Conservation (phyloP, 2,113 vertebrate genomes). For the Cochlearius cochlearius region DNA sequence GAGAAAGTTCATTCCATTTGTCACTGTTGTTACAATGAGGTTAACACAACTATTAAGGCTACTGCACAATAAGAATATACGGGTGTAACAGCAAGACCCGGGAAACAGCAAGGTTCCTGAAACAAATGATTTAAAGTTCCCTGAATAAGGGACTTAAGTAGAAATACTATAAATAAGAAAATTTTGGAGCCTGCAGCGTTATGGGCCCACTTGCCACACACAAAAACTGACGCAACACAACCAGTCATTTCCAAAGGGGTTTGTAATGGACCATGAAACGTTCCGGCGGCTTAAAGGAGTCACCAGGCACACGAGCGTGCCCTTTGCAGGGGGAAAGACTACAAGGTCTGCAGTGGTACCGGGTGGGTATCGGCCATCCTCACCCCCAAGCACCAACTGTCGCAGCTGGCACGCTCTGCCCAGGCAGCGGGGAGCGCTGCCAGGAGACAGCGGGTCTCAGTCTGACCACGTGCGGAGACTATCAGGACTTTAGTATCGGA, state of each 20-base stretch:
- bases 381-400: neutral
- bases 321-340: neutral
- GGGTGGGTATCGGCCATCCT: neutral
- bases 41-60: slow-evolving; percentile 60
- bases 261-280: slow-evolving; percentile 53
- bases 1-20: slow-evolving; percentile 23
- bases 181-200: slow-evolving; percentile 33
- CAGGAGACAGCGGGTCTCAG: neutral
- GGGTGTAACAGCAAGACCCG: slow-evolving; percentile 43
- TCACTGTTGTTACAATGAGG: slow-evolving; percentile 54
- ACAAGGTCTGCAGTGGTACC: neutral
- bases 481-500: neutral
- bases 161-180: slow-evolving; percentile 60
- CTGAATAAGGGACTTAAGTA: slow-evolving; percentile 20
- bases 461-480: neutral
- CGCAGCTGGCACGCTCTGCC: neutral
- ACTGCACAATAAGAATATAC: slow-evolving; percentile 59
- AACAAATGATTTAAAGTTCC: neutral
- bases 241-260: slow-evolving; percentile 47
- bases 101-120: slow-evolving; percentile 21
- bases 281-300: neutral
- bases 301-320: neutral
- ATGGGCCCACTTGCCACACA: slow-evolving; percentile 34
- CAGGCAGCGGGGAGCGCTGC: neutral
- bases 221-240: slow-evolving; percentile 14